Percentiles rank a stretch among this genome's conserved stretches.
These are phyloP conservation scores for Sapajus apella DNA, from an alignment of 2,113 vertebrate genomes.

Conservation along the genomic window DNA sequence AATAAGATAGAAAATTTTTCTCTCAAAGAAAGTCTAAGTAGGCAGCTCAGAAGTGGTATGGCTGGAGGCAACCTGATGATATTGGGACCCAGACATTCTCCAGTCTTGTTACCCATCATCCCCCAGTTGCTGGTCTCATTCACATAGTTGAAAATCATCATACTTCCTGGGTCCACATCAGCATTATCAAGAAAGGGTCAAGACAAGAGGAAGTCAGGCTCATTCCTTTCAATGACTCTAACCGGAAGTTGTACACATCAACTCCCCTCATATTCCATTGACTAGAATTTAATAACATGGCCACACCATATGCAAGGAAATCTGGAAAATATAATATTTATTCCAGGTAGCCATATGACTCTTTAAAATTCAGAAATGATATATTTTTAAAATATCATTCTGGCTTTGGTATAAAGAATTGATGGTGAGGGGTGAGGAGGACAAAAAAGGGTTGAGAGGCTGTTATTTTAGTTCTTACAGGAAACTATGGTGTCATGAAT, in stretches of 20 bases:
- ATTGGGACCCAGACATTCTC: not conserved
- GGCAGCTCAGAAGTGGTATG: not conserved
- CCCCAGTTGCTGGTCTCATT: not conserved
- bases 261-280: not conserved
- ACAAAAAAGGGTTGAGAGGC: not conserved
- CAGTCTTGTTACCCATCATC: not conserved
- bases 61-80: not conserved
- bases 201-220: not conserved
- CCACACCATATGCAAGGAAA: not conserved
- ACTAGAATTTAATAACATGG: not conserved
- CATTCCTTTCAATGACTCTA: not conserved
- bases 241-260: not conserved
- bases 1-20: not conserved
- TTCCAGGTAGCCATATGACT: not conserved
- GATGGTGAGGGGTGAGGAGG: not conserved
- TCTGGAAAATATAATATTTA: not conserved
- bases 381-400: slow-evolving; percentile 1
- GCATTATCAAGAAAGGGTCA: not conserved
- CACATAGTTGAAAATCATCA: not conserved
- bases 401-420: slow-evolving; percentile 12
- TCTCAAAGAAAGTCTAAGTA: not conserved
- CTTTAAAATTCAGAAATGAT: not conserved
- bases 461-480: not conserved
- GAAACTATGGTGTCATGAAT: not conserved
- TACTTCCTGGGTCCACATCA: not conserved